Percentiles rank a stretch among this genome's conserved stretches.
These are phyloP conservation scores for Diplazon laetatorius DNA, from an alignment of 2,888 invertebrate species.

Conservation along the genomic window DNA sequence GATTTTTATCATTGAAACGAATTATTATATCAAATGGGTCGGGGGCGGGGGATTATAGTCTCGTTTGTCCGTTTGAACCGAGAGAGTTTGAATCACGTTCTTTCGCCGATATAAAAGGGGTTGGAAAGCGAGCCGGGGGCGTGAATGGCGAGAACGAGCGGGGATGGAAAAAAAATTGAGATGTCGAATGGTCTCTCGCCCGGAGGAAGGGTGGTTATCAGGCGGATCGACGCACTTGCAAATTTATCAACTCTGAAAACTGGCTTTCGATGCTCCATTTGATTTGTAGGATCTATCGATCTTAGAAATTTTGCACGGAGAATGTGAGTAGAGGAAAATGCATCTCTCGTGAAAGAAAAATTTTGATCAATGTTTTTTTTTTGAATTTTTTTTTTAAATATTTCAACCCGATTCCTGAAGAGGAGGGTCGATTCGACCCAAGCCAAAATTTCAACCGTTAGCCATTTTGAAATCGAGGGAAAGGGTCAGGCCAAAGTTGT, in stretches of 20 bases:
- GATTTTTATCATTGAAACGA: constrained; percentile 78
- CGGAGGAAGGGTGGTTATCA: constrained; percentile 18
- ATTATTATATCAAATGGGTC: constrained; percentile 79
- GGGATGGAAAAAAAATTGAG: constrained; percentile 42
- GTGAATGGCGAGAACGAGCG: constrained; percentile 46
- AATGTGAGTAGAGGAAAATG: constrained; percentile 37
- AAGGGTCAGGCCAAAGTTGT: too few species aligned
- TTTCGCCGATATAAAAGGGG: constrained; percentile 66
- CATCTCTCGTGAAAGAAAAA: neutral
- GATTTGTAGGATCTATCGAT: constrained; percentile 67
- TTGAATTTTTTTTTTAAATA: too few species aligned
- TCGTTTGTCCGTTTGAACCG: constrained; percentile 72
- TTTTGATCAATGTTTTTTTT: too few species aligned
- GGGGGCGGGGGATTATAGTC: too few species aligned
- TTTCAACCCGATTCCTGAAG: too few species aligned
- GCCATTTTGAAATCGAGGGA: too few species aligned
- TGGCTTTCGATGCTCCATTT: constrained; percentile 72
- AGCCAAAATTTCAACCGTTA: too few species aligned
- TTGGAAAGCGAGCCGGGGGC: constrained; percentile 54
- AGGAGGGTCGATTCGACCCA: too few species aligned
- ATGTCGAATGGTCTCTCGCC: constrained; percentile 40
- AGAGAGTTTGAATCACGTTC: constrained; percentile 76
- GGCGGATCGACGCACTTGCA: constrained; percentile 64
- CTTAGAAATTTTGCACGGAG: constrained; percentile 36
- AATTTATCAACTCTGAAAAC: constrained; percentile 81